Evolutionary conservation across 1,140 invertebrate genomes (phyloP), one percentile per base, ranked within the genome.

Genomic region (Eumeta japonica): DNA sequence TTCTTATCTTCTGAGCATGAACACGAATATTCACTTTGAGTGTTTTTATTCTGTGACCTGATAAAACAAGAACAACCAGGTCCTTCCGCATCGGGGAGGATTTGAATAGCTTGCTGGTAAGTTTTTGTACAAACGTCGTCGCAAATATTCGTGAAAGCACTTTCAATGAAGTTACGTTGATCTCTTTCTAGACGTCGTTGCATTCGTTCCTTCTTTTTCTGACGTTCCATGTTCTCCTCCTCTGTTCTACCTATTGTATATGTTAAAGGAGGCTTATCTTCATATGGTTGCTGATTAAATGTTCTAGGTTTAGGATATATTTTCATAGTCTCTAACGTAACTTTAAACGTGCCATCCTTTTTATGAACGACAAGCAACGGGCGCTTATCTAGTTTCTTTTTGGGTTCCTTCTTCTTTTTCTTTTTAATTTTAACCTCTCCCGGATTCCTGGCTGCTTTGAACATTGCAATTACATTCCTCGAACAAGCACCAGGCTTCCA

Each of bases 321-420:
- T 52, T 70, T 74, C 65, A 74, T 67, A 2, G 63, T 70, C 46
- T 74, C 70, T 66, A 74, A 70, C 16, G 65, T 70, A 15, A 74
- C 52, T 3, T 53, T 64, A 34, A 48, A 71, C 52, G 71, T 65
- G 4, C 70, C 66, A 35, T 65, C 54, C 36, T 58, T 66, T 43
- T 71, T 74, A 16, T 59, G 57, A 32, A 74, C 62, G 19, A 59
- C 45, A 10, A 74, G 39, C 30, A 74, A 40, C 16, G 70, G 70
- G 10, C 67, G 46, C 36, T 70, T 68, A 1, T 66, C 39, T 28
- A 58, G 51, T 10, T 53, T 53, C 46, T 66, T 72, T 24, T 45
- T 53, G 32, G 59, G 59, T 17, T 38, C 45, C 12, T 36, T 19
- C 31, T 58, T 58, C 39, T 58, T 70, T 35, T 46, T 59, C 41